Evolutionary conservation across 1,140 invertebrate genomes (phyloP).

Genomic region (Chionoecetes opilio): DNA sequence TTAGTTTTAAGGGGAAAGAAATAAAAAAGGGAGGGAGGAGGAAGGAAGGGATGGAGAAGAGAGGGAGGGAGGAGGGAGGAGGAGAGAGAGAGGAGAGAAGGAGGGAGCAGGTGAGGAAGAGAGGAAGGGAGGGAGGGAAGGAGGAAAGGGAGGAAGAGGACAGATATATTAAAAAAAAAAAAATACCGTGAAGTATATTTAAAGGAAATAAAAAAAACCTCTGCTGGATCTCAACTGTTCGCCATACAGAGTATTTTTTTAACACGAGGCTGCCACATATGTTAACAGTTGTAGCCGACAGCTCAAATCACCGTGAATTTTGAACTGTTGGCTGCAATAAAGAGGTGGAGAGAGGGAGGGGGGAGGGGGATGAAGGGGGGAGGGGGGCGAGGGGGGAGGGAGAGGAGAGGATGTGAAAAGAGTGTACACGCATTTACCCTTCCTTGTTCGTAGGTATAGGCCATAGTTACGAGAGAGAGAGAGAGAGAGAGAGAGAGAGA

Average conservation of each 20-base stretch:
- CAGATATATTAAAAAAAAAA: background rate
- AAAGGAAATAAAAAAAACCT: background rate
- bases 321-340: conserved; percentile 49
- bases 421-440: too few species aligned
- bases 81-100: background rate
- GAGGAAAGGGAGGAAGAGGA: background rate
- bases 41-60: conserved; percentile 9
- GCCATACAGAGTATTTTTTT: conserved; percentile 60
- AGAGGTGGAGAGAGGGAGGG: conserved; percentile 12
- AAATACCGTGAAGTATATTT: background rate
- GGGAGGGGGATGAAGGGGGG: background rate
- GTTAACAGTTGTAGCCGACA: conserved; percentile 71
- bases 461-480: background rate
- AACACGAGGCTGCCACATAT: conserved; percentile 54
- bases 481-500: background rate
- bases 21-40: too few species aligned
- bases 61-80: background rate
- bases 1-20: conserved; percentile 59
- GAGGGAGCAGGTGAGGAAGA: too few species aligned
- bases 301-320: conserved; percentile 71
- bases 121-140: background rate
- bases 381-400: background rate
- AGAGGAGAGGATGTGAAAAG: background rate
- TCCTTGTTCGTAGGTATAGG: too few species aligned
- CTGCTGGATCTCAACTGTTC: background rate